Evolutionary conservation across 23 tunicate species (phyloP).

Genomic region (Styela clava): DNA sequence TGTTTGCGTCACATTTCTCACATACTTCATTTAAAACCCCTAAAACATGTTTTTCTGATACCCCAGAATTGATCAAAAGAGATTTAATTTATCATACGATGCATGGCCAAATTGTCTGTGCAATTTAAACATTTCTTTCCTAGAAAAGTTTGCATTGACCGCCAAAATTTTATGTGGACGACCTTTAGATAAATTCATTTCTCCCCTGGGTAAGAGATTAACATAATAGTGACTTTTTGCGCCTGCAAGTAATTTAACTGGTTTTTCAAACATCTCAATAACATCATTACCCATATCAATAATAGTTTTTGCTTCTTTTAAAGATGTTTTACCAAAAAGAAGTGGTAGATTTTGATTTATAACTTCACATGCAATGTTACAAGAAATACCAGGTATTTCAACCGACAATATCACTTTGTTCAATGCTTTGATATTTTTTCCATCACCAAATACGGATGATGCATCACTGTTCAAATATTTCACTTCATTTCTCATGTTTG

Average conservation of each 20-base stretch:
- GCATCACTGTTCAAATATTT: no score
- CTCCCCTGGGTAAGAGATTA: not conserved
- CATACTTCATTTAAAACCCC: not conserved
- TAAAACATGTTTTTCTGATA: not conserved
- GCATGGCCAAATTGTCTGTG: constrained; percentile 30
- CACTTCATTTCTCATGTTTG: no score
- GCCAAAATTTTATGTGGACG: not conserved
- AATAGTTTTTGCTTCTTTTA: not conserved
- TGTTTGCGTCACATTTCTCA: not conserved
- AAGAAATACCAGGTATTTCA: no score
- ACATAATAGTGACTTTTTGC: not conserved
- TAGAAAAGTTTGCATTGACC: not conserved
- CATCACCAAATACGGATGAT: no score
- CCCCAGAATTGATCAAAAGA: not conserved
- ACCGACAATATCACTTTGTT: no score
- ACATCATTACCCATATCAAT: not conserved
- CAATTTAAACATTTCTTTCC: not conserved
- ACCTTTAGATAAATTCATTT: not conserved
- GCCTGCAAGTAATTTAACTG: not conserved
- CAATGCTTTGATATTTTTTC: no score
- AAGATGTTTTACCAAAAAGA: not conserved
- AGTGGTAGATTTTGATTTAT: not conserved
- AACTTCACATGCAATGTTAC: no score
- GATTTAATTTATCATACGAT: not conserved
- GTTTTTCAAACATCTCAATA: not conserved